A percentile compares a stretch with the other conserved stretches of the same genome.
Evolutionary conservation across 2,797 vertebrate genomes (phyloP).

Genomic region (Buceros bicornis): DNA sequence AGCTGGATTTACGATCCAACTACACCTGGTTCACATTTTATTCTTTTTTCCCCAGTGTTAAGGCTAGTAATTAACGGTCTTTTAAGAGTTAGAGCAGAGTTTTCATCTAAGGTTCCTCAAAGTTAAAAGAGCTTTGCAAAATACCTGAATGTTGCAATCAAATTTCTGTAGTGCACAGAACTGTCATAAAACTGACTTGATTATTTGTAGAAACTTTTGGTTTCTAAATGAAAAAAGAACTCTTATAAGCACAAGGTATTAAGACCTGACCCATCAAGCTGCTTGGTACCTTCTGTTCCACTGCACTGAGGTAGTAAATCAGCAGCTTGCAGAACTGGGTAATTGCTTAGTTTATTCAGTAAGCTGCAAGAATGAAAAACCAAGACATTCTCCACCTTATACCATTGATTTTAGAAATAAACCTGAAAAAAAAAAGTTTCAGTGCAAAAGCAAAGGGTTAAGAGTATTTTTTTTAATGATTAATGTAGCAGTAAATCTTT

Average conservation of each 20-base stretch:
- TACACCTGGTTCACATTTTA: constrained; percentile 8
- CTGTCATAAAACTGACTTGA: neutral
- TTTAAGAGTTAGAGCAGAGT: neutral
- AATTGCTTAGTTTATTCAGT: neutral
- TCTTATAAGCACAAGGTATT: neutral
- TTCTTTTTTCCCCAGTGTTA: constrained; percentile 12
- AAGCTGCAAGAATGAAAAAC: neutral
- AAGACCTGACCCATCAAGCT: constrained; percentile 15
- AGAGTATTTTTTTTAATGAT: neutral
- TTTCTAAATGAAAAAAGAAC: neutral
- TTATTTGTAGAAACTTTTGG: constrained; percentile 1
- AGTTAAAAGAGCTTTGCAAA: neutral
- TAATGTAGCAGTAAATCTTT: neutral
- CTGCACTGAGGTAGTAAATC: neutral
- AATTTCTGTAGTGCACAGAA: neutral
- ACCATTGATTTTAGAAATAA: constrained; percentile 1
- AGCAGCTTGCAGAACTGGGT: neutral
- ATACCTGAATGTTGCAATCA: neutral
- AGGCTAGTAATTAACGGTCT: neutral
- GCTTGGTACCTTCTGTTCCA: neutral
- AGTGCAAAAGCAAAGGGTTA: neutral
- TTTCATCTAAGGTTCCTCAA: neutral
- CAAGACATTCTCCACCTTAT: neutral
- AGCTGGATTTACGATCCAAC: constrained; percentile 12
- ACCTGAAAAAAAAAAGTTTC: neutral